Percentiles rank a stretch among this genome's conserved stretches.
These are phyloP conservation scores for Napeogenes sylphis DNA, from an alignment of 2,888 invertebrate species.

Conservation along the genomic window DNA sequence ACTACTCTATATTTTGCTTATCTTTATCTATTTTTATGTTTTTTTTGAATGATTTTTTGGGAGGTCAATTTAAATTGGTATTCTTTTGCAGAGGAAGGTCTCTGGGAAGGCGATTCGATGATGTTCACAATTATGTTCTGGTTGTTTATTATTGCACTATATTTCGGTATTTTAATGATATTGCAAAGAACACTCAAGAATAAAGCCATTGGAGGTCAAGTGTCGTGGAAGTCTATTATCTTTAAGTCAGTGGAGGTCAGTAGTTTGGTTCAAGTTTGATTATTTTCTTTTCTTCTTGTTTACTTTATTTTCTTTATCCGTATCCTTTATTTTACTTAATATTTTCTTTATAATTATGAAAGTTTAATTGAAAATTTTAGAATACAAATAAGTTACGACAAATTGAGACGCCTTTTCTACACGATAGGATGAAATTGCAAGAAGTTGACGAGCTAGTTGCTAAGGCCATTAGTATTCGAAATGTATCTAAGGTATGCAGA, in stretches of 20 bases:
- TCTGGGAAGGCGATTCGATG: conserved; percentile 33
- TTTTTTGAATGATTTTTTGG: conserved; percentile 8
- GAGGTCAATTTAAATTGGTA: too few relatives aligned
- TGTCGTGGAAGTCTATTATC: conserved; percentile 61
- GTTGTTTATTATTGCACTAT: conserved; percentile 48
- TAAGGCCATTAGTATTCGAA: conserved; percentile 58
- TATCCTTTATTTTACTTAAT: background rate
- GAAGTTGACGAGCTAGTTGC: conserved; percentile 63
- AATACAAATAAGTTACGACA: conserved; percentile 39
- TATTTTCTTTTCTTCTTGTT: too few relatives aligned
- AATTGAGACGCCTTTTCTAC: conserved; percentile 41
- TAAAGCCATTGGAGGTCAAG: conserved; percentile 60
- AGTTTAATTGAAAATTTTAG: conserved; percentile 35
- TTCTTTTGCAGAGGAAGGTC: conserved; percentile 18
- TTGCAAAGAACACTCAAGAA: conserved; percentile 58
- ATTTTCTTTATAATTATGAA: background rate
- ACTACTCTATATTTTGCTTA: too few relatives aligned
- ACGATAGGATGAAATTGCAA: conserved; percentile 39
- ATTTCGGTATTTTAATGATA: conserved; percentile 56
- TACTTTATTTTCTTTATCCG: too few relatives aligned
- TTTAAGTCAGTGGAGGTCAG: conserved; percentile 53
- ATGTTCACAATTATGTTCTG: conserved; percentile 50
- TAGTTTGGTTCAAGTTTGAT: background rate
- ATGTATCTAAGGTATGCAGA: conserved; percentile 54
- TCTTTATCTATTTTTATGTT: background rate